Evolutionary conservation across 1,140 invertebrate species (phyloP), one percentile per base, ranked within the genome.

Genomic region (Belonocnema kinseyi): DNA sequence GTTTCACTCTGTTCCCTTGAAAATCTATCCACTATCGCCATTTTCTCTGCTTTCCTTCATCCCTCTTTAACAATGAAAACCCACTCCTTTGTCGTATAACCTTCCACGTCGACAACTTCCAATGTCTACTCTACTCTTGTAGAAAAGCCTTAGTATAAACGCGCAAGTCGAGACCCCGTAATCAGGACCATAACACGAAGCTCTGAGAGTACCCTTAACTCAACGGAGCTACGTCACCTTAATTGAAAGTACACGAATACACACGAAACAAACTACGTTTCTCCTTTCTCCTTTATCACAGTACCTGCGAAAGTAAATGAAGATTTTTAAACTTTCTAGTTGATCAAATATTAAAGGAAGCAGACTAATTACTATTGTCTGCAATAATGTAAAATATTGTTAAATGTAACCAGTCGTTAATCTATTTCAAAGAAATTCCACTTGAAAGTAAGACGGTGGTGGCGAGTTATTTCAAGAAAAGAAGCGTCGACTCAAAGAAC

Each of bases 161-260:
- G 79, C 77, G 73, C 77, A 77, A 83, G 80, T 74, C 77, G 16
- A 72, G 71, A 80, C 71, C 76, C 79, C 80, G 84, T 83, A 85
- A 83, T 79, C 78, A 75, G 82, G 78, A 74, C 78, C 74, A 81
- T 77, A 74, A 82, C 76, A 72, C 33, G 16, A 52, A 78, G 72
- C 73, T 75, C 40, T 7, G 77, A 51, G 79, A 81, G 77, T 75
- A 71, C 53, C 61, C 75, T 84, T 84, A 80, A 85, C 78, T 79
- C 80, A 80, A 73, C 70, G 50, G 76, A 78, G 75, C 74, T 78
- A 76, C 77, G 75, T 80, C 78, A 75, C 80, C 80, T 78, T 85
- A 86, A 86, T 86, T 85, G 83, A 81, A 79, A 83, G 78, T 83
- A 78, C 83, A 85, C 81, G 79, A 82, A 80, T 84, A 80, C 70